Evolutionary conservation across 2,797 vertebrate species (phyloP), one percentile per base, ranked within the genome.

Genomic region (Sebastes oblongus): DNA sequence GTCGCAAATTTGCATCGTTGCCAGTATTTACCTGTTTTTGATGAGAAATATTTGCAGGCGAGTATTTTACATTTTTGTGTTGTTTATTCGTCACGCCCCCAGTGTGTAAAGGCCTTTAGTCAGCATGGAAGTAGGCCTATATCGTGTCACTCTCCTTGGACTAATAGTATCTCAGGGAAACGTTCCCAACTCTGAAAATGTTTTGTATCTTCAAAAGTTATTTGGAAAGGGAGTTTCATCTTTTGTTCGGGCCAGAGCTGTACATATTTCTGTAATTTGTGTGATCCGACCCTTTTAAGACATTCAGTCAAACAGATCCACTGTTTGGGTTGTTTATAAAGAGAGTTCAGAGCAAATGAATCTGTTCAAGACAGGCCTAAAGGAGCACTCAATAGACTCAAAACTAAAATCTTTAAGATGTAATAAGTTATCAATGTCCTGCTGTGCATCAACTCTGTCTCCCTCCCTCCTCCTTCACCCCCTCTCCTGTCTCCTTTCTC

Each of bases 401-500:
- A 60, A 59, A 65, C 25, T 58, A 46, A 73, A 70, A 65, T 36
- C 50, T 34, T 85, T 16, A 52, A 16, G 27, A 20, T 70, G 55
- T 20, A 72, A 42, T 8, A 67, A 59, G 25, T 68, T 29, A 70
- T 60, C 50, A 46, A 24, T 54, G 29, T 20, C 13, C 70, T 80
- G 8, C 39, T 32, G 24, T 72, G n/a, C 24, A 56, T 69, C 56
- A 29, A 67, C 42, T 52, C 67, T 66, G 27, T 42, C 58, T 71
- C 25, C 60, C 9, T 54, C 9, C 20, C n/a, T n/a, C 50, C 72
- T 60, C 65, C 34, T 75, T 65, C 71, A 50, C 82, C 81, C 77
- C 85, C 78, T 79, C 77, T 78, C 77, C 65, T 75, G 58, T 72
- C 80, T 83, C 83, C 70, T 75, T 58, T 66, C 83, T 61, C 80